A percentile compares a stretch with the other conserved stretches of the same genome.
phyloP scores from a whole-genome alignment of 2,888 invertebrate species.

The Dasysyrphus albostriatus region DNA sequence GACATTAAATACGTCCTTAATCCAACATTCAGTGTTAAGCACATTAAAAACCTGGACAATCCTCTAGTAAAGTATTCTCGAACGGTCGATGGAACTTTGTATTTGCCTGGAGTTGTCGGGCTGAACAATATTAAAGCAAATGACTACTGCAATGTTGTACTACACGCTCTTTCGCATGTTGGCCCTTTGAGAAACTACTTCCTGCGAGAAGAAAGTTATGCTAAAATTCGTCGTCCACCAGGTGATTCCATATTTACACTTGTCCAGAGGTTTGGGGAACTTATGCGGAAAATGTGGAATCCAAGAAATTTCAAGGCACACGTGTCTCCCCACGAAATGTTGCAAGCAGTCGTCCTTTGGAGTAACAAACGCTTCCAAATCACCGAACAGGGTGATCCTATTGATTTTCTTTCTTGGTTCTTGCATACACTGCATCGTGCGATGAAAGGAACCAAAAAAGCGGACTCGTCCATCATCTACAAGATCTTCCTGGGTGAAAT shows the following conservation, averaged over 20 bases:
- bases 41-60: constrained; percentile 92
- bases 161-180: constrained; percentile 97
- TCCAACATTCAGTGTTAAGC: constrained; percentile 94
- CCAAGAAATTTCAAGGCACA: constrained; percentile 99
- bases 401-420: constrained; percentile 99
- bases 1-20: constrained; percentile 99
- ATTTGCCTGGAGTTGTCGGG: constrained; percentile 98
- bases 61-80: constrained; percentile 91
- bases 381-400: constrained; percentile 98
- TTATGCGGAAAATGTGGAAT: constrained; percentile 99
- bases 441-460: constrained; percentile 95
- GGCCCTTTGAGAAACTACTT: constrained; percentile 97
- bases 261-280: constrained; percentile 95
- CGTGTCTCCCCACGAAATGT: constrained; percentile 99
- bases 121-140: constrained; percentile 99
- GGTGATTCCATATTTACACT: constrained; percentile 97
- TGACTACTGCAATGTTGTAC: constrained; percentile 99
- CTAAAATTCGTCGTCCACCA: constrained; percentile 94
- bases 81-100: constrained; percentile 98
- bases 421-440: constrained; percentile 97
- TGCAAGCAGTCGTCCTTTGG: constrained; percentile 98
- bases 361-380: constrained; percentile 99
- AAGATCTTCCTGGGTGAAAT: constrained; percentile 97
- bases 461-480: constrained; percentile 95
- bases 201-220: constrained; percentile 96